Conservation (phyloP, 2,113 vertebrate species). For the Psammodynastes pulverulentus region DNA sequence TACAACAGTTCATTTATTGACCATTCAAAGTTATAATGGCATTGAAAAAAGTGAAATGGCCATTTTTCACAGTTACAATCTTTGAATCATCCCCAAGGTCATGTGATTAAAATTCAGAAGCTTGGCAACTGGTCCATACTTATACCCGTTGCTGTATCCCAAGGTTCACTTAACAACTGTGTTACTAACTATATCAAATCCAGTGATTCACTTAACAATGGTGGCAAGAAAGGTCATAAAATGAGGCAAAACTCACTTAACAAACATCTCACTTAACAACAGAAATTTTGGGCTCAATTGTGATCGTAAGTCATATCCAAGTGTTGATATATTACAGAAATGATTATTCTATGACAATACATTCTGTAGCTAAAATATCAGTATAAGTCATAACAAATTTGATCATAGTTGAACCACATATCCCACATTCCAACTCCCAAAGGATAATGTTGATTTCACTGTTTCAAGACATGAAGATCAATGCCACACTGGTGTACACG, state of each 20-base stretch:
- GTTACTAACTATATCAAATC: background rate
- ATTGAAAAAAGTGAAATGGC: background rate
- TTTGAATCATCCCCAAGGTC: background rate
- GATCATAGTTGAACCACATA: background rate
- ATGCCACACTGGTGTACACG: background rate
- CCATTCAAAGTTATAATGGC: background rate
- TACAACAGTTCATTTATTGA: background rate
- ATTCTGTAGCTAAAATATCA: background rate
- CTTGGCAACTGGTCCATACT: background rate
- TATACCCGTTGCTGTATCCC: background rate
- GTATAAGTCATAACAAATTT: background rate
- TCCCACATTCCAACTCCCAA: background rate
- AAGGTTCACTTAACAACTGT: background rate
- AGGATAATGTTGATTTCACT: background rate
- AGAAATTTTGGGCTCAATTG: background rate
- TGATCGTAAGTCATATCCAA: background rate
- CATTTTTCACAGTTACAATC: background rate
- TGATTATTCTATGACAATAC: background rate
- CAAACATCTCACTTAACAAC: background rate
- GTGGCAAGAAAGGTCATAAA: background rate
- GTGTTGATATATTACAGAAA: background rate
- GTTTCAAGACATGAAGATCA: background rate
- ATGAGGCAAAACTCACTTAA: background rate
- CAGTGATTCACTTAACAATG: background rate
- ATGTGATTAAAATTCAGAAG: background rate